A percentile compares a stretch with the other conserved stretches of the same genome.
phyloP scores from a whole-genome alignment of 2,113 vertebrate species.

The Osmerus eperlanus region DNA sequence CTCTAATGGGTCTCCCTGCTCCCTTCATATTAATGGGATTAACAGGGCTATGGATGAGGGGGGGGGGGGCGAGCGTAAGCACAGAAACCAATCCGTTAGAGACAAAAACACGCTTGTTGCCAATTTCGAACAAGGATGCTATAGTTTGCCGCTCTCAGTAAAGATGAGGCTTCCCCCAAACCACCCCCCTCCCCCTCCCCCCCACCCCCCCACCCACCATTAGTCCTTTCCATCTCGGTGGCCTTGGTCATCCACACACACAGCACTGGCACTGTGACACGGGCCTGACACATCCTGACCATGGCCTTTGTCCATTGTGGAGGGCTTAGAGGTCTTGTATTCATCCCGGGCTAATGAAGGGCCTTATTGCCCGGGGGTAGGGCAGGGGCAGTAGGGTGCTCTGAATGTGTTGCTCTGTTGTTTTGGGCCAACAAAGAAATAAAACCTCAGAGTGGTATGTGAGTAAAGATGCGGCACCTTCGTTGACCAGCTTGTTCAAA shows the following conservation, averaged over 20 bases:
- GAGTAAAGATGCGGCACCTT: slow-evolving; percentile 30
- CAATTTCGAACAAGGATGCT: slow-evolving; percentile 49
- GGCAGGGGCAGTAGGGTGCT: slow-evolving; percentile 19
- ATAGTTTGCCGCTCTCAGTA: slow-evolving; percentile 43
- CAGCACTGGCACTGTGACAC: too few relatives aligned
- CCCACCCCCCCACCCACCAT: neutral
- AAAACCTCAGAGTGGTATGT: slow-evolving; percentile 38
- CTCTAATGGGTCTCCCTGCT: slow-evolving; percentile 60
- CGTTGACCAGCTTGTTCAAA: slow-evolving; percentile 57
- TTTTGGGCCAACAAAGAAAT: slow-evolving; percentile 53
- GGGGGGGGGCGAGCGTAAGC: slow-evolving; percentile 60
- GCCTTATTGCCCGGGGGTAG: slow-evolving; percentile 43
- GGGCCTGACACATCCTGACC: slow-evolving; percentile 6
- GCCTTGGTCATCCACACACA: slow-evolving; percentile 23
- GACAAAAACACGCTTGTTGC: slow-evolving; percentile 58
- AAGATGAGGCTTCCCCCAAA: neutral
- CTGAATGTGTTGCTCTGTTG: slow-evolving; percentile 52
- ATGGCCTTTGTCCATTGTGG: slow-evolving; percentile 55
- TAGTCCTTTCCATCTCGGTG: slow-evolving; percentile 39
- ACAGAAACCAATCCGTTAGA: slow-evolving; percentile 61
- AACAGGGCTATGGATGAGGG: slow-evolving; percentile 60
- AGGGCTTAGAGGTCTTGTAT: slow-evolving; percentile 58
- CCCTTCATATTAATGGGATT: slow-evolving; percentile 76
- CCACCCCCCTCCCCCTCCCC: slow-evolving; percentile 21
- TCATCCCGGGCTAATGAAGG: slow-evolving; percentile 47